phyloP scores from a whole-genome alignment of 2,113 vertebrate genomes.

The Murina feae region DNA sequence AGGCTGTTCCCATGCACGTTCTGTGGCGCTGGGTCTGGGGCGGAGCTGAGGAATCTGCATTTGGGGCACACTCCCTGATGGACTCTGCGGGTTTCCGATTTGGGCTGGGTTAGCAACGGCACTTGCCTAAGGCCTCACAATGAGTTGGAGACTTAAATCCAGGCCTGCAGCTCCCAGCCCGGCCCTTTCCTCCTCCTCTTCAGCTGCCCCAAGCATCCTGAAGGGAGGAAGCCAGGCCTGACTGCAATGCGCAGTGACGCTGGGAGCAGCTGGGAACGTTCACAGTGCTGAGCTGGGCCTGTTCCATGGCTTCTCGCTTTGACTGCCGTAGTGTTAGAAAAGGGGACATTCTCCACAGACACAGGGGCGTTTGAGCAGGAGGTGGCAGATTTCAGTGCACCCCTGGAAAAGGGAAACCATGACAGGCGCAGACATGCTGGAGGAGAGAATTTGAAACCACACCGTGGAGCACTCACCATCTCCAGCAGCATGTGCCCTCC shows the following conservation, averaged over 20 bases:
- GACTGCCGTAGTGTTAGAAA: neutral
- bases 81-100: neutral
- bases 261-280: neutral
- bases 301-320: neutral
- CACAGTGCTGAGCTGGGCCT: neutral
- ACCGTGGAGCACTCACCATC: accelerated
- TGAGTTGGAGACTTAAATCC: neutral
- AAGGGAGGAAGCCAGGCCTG: neutral
- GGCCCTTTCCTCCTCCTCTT: neutral
- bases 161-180: neutral
- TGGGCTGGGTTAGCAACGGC: neutral
- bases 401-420: neutral
- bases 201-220: neutral
- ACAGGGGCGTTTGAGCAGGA: neutral
- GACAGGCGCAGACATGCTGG: neutral
- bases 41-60: neutral
- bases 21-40: neutral
- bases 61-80: neutral
- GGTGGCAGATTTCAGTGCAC: neutral
- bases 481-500: neutral
- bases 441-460: neutral
- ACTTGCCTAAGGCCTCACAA: neutral
- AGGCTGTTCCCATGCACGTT: neutral
- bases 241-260: neutral
- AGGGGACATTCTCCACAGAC: neutral